Evolutionary conservation across 2,797 vertebrate genomes (phyloP).

Genomic region (Atherinosoma microstoma): DNA sequence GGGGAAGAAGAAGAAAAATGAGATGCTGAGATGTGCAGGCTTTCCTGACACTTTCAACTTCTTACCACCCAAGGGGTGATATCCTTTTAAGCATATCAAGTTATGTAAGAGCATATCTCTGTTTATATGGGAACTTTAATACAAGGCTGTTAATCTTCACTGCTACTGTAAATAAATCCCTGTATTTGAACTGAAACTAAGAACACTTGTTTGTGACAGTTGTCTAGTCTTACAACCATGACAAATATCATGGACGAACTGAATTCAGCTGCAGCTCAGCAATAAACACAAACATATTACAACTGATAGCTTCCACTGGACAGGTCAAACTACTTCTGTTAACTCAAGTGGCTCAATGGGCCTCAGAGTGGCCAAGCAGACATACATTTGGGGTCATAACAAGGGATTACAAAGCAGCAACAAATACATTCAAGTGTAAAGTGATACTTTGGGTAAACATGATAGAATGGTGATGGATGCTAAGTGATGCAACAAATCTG

Average conservation of each 20-base stretch:
- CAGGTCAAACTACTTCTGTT: constrained; percentile 61
- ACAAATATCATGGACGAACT: constrained; percentile 8
- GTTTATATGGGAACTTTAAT: constrained; percentile 23
- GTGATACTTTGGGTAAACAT: constrained; percentile 48
- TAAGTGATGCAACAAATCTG: background rate
- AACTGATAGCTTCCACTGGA: constrained; percentile 35
- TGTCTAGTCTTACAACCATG: background rate
- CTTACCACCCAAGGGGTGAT: constrained; percentile 66
- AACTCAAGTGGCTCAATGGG: constrained; percentile 73
- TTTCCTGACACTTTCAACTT: constrained; percentile 55
- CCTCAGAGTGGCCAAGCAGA: constrained; percentile 54
- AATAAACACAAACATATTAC: constrained; percentile 37
- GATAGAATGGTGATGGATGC: constrained; percentile 23
- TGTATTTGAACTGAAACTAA: constrained; percentile 9
- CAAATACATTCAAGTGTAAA: constrained; percentile 62
- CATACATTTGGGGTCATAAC: constrained; percentile 72
- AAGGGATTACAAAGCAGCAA: constrained; percentile 79
- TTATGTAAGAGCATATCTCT: constrained; percentile 43
- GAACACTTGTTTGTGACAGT: constrained; percentile 19
- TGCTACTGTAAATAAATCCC: constrained; percentile 12
- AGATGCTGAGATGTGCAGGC: constrained; percentile 59
- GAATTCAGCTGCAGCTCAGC: constrained; percentile 18
- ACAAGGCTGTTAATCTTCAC: constrained; percentile 13
- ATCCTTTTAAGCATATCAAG: constrained; percentile 46
- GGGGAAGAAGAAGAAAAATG: constrained; percentile 51